A percentile compares a stretch with the other conserved stretches of the same genome.
Conservation (phyloP, 2,888 invertebrate species). For the Xestobium rufovillosum region DNA sequence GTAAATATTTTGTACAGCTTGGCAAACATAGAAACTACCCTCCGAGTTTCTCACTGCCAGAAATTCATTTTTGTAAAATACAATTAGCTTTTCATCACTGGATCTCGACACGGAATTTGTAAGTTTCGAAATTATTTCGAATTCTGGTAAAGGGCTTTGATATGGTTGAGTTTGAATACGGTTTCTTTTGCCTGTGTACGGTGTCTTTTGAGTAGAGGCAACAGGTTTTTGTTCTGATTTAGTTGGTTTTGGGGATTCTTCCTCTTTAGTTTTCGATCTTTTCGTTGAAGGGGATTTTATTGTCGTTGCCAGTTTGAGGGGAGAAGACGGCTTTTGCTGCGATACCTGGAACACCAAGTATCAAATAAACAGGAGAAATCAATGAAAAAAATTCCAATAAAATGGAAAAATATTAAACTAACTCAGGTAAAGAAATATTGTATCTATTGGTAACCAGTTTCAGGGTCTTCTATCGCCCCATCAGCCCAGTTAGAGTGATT, state of each 20-base stretch:
- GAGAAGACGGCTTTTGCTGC: conserved; percentile 35
- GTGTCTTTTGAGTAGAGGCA: conserved; percentile 40
- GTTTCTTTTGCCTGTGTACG: conserved; percentile 38
- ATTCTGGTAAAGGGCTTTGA: conserved; percentile 74
- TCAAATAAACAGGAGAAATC: no score
- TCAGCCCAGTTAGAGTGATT: no score
- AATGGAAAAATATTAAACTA: no score
- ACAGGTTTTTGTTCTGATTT: conserved; percentile 35
- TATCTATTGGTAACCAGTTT: no score
- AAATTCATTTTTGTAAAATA: conserved; percentile 87
- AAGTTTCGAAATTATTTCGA: conserved; percentile 68
- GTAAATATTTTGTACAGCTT: conserved; percentile 85
- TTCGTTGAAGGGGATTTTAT: conserved; percentile 48
- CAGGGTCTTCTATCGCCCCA: no score
- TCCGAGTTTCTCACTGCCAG: conserved; percentile 86
- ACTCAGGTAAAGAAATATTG: no score
- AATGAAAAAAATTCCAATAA: no score
- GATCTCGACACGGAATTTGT: conserved; percentile 53
- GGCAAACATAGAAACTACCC: conserved; percentile 82
- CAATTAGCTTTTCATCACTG: conserved; percentile 72
- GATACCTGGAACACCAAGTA: no score
- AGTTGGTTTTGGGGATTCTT: conserved; percentile 36
- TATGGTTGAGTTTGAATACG: conserved; percentile 68
- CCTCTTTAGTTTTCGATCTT: conserved; percentile 39
- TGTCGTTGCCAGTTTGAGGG: conserved; percentile 50